These are phyloP conservation scores for Cryptocephalus primarius DNA, from an alignment of 2,888 invertebrate species.

Conservation along the genomic window DNA sequence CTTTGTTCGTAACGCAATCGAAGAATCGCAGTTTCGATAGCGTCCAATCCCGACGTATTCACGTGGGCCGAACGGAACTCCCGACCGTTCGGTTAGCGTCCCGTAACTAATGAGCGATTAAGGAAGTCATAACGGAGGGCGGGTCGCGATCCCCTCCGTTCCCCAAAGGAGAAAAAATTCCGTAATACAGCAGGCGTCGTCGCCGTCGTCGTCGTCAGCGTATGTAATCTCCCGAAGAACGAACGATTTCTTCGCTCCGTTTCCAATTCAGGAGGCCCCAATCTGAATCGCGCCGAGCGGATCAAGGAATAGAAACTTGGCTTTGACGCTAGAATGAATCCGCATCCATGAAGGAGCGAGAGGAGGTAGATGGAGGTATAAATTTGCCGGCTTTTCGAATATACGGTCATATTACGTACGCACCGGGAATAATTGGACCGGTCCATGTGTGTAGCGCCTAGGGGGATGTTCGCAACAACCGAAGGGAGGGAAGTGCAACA, in stretches of 20 bases:
- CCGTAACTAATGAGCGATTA: too few relatives aligned
- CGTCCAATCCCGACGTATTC: too few relatives aligned
- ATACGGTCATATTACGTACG: constrained; percentile 5
- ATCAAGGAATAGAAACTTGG: not conserved
- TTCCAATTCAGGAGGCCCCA: not conserved
- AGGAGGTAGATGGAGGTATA: not conserved
- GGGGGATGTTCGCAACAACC: constrained; percentile 12
- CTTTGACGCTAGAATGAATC: not conserved
- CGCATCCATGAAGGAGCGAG: not conserved
- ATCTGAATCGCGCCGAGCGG: not conserved
- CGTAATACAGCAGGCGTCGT: too few relatives aligned
- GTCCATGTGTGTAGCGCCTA: constrained; percentile 12
- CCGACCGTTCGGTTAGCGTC: too few relatives aligned
- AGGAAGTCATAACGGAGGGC: not conserved
- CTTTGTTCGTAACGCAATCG: too few relatives aligned
- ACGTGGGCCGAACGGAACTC: too few relatives aligned
- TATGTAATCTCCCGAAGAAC: too few relatives aligned
- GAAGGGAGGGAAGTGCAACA: too few relatives aligned
- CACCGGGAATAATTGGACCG: constrained; percentile 14
- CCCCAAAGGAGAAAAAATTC: not conserved
- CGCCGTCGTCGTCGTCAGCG: not conserved
- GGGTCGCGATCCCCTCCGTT: not conserved
- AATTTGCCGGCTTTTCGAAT: not conserved
- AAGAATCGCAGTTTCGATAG: too few relatives aligned
- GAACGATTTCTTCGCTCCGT: not conserved